A percentile compares a stretch with the other conserved stretches of the same genome.
Conservation (phyloP, 2,113 vertebrate species). For the Mus pahari region DNA sequence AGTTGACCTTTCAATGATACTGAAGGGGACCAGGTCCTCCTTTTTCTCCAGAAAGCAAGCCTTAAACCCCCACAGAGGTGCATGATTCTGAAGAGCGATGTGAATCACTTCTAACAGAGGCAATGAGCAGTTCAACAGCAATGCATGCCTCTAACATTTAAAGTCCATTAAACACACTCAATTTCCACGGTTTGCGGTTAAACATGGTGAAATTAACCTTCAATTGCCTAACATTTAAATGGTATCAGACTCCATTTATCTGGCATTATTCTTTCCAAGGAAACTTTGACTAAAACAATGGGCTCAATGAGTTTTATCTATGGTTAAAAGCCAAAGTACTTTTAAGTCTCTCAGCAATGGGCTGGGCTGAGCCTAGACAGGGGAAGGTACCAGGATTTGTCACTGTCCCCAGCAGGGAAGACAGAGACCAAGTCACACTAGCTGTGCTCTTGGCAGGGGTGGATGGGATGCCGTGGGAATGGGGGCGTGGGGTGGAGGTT, state of each 20-base stretch:
- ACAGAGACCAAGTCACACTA: neutral
- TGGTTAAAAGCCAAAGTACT: neutral
- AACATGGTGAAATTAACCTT: constrained; percentile 34
- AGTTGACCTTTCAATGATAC: constrained; percentile 76
- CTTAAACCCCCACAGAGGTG: neutral
- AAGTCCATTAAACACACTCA: neutral
- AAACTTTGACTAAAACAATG: constrained; percentile 41
- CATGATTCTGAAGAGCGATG: neutral
- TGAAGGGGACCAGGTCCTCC: constrained; percentile 58
- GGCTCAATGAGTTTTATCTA: constrained; percentile 15
- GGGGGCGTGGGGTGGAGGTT: neutral
- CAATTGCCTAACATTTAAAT: constrained; percentile 10
- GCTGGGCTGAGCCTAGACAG: neutral
- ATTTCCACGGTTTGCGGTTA: constrained; percentile 1
- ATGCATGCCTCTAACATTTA: neutral
- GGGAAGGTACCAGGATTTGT: neutral
- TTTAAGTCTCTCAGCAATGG: neutral
- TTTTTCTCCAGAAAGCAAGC: constrained; percentile 50
- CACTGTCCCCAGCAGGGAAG: neutral
- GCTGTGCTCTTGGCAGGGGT: neutral
- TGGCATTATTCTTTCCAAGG: constrained; percentile 36
- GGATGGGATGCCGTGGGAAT: neutral
- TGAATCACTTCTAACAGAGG: neutral
- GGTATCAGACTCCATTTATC: neutral
- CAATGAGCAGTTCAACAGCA: neutral